These are phyloP conservation scores for Desmophyllum pertusum DNA, from an alignment of 92 coral and sea anemone species.

Conservation along the genomic window DNA sequence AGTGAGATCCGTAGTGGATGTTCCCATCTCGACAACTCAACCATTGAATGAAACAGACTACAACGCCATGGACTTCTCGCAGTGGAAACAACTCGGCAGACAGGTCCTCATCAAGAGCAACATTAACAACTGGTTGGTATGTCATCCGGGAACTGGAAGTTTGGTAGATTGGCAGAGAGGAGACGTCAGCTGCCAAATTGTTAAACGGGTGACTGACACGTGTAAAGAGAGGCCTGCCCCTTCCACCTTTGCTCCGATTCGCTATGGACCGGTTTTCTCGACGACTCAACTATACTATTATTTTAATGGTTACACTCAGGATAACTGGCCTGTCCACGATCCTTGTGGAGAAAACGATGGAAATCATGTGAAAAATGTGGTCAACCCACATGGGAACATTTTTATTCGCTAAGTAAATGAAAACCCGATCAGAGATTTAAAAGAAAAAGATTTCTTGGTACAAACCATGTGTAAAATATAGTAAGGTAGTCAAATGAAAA, in stretches of 20 bases:
- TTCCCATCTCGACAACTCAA: slow-evolving; percentile 26
- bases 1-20: neutral
- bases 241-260: neutral
- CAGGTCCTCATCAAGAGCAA: slow-evolving; percentile 67
- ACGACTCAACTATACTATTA: neutral
- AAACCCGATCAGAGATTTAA: no score
- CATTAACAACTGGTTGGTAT: slow-evolving; percentile 72
- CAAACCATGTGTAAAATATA: no score
- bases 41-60: slow-evolving; percentile 49
- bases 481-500: no score
- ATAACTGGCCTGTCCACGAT: neutral
- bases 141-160: slow-evolving; percentile 48
- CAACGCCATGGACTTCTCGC: slow-evolving; percentile 55
- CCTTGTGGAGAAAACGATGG: neutral
- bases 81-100: slow-evolving; percentile 63
- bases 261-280: neutral
- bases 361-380: neutral
- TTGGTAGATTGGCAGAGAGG: slow-evolving; percentile 46
- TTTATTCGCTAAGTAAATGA: no score
- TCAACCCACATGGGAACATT: neutral
- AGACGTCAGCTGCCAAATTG: slow-evolving; percentile 33
- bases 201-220: slow-evolving; percentile 6
- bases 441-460: no score
- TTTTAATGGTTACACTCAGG: neutral
- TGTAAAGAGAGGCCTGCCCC: slow-evolving; percentile 15